Evolutionary conservation across 2,888 invertebrate species (phyloP).

Genomic region (Peribatodes rhomboidaria): DNA sequence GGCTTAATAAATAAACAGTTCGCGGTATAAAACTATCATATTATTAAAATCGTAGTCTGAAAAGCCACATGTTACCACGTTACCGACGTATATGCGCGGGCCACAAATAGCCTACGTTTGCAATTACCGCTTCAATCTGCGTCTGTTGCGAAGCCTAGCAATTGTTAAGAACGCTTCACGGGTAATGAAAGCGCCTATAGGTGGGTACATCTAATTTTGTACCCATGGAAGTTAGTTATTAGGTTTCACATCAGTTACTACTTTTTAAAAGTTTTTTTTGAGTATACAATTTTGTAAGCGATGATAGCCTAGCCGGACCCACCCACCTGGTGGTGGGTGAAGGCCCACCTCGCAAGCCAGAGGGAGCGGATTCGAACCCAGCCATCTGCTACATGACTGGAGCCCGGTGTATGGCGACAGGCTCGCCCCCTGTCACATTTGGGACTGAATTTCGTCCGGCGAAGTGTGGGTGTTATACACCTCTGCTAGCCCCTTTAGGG

Average conservation of each 20-base stretch:
- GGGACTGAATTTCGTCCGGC: too few species aligned
- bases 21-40: not conserved
- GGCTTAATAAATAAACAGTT: not conserved
- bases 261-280: not conserved
- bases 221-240: not conserved
- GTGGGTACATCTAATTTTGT: conserved; percentile 22
- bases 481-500: too few species aligned
- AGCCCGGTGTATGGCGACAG: too few species aligned
- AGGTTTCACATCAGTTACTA: not conserved
- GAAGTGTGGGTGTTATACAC: too few species aligned
- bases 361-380: too few species aligned
- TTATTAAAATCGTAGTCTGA: not conserved
- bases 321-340: too few species aligned
- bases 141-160: conserved; percentile 35
- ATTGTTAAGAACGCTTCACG: conserved; percentile 35
- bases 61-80: not conserved
- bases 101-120: conserved; percentile 37
- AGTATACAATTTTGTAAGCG: not conserved
- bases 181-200: conserved; percentile 29
- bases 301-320: too few species aligned
- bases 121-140: conserved; percentile 40
- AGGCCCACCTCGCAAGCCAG: too few species aligned
- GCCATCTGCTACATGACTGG: too few species aligned
- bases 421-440: too few species aligned
- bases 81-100: conserved; percentile 13